Evolutionary conservation across 2,797 vertebrate species (phyloP).

Genomic region (Sebastes iracundus): DNA sequence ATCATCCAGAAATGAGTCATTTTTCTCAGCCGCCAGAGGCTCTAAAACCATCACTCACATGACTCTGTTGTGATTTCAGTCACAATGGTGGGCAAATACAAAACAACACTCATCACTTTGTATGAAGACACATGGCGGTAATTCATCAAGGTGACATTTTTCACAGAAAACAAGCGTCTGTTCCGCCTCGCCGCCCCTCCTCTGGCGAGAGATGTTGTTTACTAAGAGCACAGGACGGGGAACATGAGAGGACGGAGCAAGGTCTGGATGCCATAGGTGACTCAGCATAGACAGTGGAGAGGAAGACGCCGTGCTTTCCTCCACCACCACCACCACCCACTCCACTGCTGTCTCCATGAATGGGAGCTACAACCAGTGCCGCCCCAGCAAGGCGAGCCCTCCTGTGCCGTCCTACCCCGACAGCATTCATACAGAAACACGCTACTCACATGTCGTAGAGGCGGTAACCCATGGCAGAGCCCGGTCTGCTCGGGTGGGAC

Average conservation of each 20-base stretch:
- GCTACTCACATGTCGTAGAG: constrained; percentile 97
- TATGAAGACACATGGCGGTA: constrained; percentile 7
- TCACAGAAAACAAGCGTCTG: constrained; percentile 19
- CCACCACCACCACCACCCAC: constrained; percentile 41
- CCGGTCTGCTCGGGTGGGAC: constrained; percentile 68
- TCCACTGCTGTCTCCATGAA: constrained; percentile 50
- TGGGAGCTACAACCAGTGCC: constrained; percentile 24
- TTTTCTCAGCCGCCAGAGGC: constrained; percentile 38
- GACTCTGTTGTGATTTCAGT: constrained; percentile 55
- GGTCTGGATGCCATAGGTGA: constrained; percentile 67
- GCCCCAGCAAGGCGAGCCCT: not conserved
- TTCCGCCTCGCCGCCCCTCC: constrained; percentile 41
- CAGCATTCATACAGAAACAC: constrained; percentile 8
- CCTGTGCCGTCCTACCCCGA: not conserved
- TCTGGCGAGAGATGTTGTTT: constrained; percentile 59
- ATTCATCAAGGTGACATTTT: constrained; percentile 11
- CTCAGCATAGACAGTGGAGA: constrained; percentile 65
- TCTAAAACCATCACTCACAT: constrained; percentile 55
- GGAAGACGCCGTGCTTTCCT: constrained; percentile 47
- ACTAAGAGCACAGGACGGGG: constrained; percentile 44
- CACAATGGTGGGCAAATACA: constrained; percentile 6
- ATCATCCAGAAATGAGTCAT: constrained; percentile 67
- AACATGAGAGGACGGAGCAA: constrained; percentile 56
- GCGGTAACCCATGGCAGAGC: constrained; percentile 91
- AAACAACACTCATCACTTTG: constrained; percentile 1